Percentiles rank a stretch among this genome's conserved stretches.
phyloP scores from a whole-genome alignment of 1,140 invertebrate species.

The Meteorus sp. region DNA sequence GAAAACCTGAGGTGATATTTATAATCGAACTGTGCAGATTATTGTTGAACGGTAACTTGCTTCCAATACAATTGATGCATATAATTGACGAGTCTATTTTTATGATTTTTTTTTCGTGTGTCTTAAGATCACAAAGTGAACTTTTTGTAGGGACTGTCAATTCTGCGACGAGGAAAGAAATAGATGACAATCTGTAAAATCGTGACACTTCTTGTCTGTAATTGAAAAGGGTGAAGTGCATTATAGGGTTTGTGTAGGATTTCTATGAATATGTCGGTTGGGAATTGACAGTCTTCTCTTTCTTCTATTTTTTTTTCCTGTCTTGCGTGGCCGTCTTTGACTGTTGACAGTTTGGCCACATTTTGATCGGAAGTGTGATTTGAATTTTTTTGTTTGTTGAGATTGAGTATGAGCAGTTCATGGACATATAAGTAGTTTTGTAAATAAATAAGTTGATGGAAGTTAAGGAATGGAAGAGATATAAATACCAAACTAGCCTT shows the following conservation, averaged over 20 bases:
- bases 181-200: not conserved
- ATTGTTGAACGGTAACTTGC: not conserved
- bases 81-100: not conserved
- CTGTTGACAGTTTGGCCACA: conserved; percentile 29
- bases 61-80: not conserved
- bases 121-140: too few relatives aligned
- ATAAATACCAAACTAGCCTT: conserved; percentile 45
- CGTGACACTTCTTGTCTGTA: not conserved
- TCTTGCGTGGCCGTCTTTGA: too few relatives aligned
- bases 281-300: conserved; percentile 21
- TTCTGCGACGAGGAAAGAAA: not conserved
- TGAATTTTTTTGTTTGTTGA: conserved; percentile 30
- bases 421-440: conserved; percentile 38
- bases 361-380: conserved; percentile 20
- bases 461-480: conserved; percentile 20
- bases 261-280: not conserved
- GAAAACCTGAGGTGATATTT: not conserved
- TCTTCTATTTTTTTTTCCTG: conserved; percentile 1
- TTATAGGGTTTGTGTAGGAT: too few relatives aligned
- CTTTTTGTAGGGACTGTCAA: not conserved
- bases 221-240: not conserved
- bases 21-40: not conserved
- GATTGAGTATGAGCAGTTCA: conserved; percentile 30
- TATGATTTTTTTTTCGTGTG: too few relatives aligned
- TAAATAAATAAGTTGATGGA: conserved; percentile 43